These are phyloP conservation scores for Melinopterus prodromus DNA, from an alignment of 2,888 invertebrate species.

Conservation along the genomic window DNA sequence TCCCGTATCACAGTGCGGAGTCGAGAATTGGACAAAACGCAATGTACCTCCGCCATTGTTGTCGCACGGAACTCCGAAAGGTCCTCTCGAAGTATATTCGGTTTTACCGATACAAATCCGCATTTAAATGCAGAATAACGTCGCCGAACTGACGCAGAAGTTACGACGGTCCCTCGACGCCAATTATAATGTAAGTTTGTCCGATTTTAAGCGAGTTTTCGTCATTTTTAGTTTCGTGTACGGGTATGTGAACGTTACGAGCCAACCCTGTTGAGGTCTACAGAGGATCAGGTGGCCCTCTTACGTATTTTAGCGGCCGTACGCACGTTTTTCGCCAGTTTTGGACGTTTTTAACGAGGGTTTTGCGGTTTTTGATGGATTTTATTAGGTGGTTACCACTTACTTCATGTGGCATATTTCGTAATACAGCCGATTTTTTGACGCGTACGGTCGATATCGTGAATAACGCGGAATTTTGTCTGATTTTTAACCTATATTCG, in stretches of 20 bases:
- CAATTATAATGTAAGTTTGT: constrained; percentile 93
- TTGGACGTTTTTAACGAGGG: neutral
- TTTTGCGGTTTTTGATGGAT: neutral
- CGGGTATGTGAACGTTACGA: neutral
- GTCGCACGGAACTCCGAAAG: constrained; percentile 60
- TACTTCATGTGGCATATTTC: constrained; percentile 29
- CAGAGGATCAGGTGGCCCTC: neutral
- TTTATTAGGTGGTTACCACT: neutral
- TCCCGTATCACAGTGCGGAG: constrained; percentile 61
- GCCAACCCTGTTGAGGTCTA: neutral
- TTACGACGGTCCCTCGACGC: constrained; percentile 96
- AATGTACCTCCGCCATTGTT: constrained; percentile 63
- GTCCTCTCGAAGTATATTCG: constrained; percentile 60
- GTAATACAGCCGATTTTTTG: constrained; percentile 25
- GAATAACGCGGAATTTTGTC: too few species aligned
- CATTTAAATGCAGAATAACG: constrained; percentile 82
- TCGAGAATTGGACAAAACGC: constrained; percentile 61
- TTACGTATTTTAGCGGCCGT: neutral
- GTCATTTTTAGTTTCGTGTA: constrained; percentile 16
- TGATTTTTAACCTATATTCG: constrained; percentile 28
- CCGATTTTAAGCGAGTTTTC: constrained; percentile 21
- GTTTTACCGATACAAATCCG: constrained; percentile 61
- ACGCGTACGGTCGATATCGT: constrained; percentile 22
- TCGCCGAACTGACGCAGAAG: constrained; percentile 93
- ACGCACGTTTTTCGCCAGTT: constrained; percentile 10